Base-by-base conservation (phyloP, 2,113 vertebrate species). In the Osmerus eperlanus region DNA sequence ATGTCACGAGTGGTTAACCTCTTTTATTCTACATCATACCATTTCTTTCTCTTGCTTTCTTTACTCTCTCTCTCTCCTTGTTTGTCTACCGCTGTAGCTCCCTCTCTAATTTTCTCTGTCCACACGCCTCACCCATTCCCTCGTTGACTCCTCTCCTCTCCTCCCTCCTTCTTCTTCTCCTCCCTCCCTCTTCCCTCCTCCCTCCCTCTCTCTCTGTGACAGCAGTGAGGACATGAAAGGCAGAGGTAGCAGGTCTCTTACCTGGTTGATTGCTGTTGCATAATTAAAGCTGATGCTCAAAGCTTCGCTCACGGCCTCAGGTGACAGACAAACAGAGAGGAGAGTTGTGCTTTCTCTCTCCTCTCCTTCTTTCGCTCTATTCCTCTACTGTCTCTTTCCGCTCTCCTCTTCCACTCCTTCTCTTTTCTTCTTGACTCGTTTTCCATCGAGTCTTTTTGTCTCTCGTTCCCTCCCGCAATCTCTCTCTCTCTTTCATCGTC, bases 91-190 rank as follows among this genome's bases (percentile, higher is more conserved):
- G 21, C 65, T 74, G 62, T 76, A 19, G 25, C 78, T 70, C 56
- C 67, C 16, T 58, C 16, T 32, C 53, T 72, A 68, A 19, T 19
- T 25, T 71, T 61, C 79, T 79, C 77, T 19, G 72, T 78, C 75
- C 76, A 23, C n/a, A 76, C 68, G 56, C 70, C 23, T 62, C 12
- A 19, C 64, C 71, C 67, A n/a, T 36, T 23, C 58, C 19, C n/a
- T 60, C 11, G 18, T 21, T 60, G 9, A 11, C 29, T 32, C 18
- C 25, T 29, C 12, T n/a, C 18, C 60, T 62, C 19, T 65, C 13
- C 6, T 16, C 25, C 32, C 9, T 15, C 19, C 64, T 63, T n/a
- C 11, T 36, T 32, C 25, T 65, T 28, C 32, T 19, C 41, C 23
- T 15, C 5, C 32, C 16, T 29, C 18, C 25, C 60, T 21, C 56